These are phyloP conservation scores for Neopelma chrysocephalum DNA, from an alignment of 2,797 vertebrate species.

Conservation along the genomic window DNA sequence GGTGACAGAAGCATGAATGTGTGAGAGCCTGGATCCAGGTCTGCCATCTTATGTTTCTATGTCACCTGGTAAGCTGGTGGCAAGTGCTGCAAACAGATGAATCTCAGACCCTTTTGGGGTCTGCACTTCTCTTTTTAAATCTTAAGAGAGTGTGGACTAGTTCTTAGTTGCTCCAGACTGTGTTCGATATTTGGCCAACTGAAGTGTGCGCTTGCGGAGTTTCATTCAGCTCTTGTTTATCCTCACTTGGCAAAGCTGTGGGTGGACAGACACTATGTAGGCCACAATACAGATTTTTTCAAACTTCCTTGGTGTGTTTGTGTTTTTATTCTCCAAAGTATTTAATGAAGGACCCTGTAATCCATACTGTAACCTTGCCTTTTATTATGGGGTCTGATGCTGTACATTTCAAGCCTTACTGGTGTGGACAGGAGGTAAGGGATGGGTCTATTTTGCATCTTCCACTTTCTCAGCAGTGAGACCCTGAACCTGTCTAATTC, in stretches of 20 bases:
- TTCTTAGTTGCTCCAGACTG: neutral
- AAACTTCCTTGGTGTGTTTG: neutral
- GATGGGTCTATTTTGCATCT: neutral
- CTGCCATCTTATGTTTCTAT: neutral
- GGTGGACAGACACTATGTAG: conserved; percentile 55
- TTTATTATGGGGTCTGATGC: neutral
- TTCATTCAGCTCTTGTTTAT: conserved; percentile 58
- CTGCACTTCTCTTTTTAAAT: neutral
- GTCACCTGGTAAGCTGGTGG: neutral
- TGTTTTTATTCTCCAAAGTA: neutral
- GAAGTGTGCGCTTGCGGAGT: neutral
- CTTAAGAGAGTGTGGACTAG: neutral
- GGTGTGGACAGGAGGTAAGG: neutral
- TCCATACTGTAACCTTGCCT: neutral
- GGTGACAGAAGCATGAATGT: neutral
- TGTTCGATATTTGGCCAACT: neutral
- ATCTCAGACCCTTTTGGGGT: neutral
- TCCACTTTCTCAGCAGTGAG: neutral
- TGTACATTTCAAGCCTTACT: fast-evolving
- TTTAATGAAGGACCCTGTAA: neutral
- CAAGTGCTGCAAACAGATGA: neutral
- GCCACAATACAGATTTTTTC: conserved; percentile 25
- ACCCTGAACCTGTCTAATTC: neutral
- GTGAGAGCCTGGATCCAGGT: neutral
- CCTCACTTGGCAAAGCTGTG: conserved; percentile 37